Conservation (phyloP, 2,797 vertebrate species). For the Oceanodroma leucorhoa region DNA sequence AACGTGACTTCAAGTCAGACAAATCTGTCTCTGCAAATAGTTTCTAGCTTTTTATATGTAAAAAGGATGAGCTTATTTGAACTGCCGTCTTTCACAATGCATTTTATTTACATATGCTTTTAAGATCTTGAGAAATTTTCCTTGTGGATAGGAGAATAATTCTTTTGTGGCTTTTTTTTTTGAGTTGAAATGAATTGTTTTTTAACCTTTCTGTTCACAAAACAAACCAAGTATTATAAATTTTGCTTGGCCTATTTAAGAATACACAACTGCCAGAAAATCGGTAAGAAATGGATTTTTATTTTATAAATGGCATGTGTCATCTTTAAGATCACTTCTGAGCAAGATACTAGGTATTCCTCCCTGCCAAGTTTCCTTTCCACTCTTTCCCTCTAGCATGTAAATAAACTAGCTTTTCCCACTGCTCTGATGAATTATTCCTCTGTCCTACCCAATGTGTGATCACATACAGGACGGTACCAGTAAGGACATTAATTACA, state of each 20-base stretch:
- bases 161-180: background rate
- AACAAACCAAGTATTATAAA: background rate
- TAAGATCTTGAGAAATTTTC: background rate
- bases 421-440: background rate
- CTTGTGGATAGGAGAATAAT: background rate
- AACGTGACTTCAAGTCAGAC: background rate
- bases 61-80: background rate
- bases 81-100: background rate
- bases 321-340: background rate
- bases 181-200: background rate
- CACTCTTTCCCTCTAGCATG: background rate
- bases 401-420: background rate
- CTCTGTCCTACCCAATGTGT: background rate
- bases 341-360: background rate
- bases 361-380: background rate
- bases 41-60: background rate
- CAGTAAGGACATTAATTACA: background rate
- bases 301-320: background rate
- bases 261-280: background rate
- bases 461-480: background rate
- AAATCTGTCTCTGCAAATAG: background rate
- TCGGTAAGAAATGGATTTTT: background rate
- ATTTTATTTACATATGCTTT: constrained; percentile 30
- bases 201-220: background rate
- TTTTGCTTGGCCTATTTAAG: background rate